These are phyloP conservation scores for Gymnoscelis rufifasciata DNA, from an alignment of 2,888 invertebrate species.

Conservation along the genomic window DNA sequence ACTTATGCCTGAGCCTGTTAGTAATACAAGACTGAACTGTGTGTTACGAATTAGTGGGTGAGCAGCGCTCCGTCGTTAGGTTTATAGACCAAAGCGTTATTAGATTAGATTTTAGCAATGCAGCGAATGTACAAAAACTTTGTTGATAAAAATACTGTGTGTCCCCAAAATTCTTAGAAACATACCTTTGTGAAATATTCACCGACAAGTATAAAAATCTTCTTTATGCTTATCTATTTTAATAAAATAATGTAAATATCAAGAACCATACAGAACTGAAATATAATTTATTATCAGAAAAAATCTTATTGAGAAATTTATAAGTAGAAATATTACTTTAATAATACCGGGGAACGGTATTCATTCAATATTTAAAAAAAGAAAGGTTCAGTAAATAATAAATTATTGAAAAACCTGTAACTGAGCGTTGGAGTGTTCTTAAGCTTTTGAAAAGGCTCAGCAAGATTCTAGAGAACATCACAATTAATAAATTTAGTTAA, in stretches of 20 bases:
- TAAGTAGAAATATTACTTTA: slow-evolving; percentile 8
- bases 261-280: too few species aligned
- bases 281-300: too few species aligned
- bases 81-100: slow-evolving; percentile 4
- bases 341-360: slow-evolving; percentile 16
- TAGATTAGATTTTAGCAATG: slow-evolving; percentile 13
- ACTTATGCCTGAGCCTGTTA: slow-evolving; percentile 21
- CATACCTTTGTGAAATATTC: too few species aligned
- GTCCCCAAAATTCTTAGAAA: too few species aligned
- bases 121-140: too few species aligned
- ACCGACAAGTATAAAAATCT: too few species aligned
- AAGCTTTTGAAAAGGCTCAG: slow-evolving; percentile 37
- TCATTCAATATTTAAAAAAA: slow-evolving; percentile 20
- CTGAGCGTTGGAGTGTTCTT: slow-evolving; percentile 37
- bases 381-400: slow-evolving; percentile 33
- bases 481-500: too few species aligned
- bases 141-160: too few species aligned
- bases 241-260: too few species aligned
- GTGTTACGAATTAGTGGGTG: slow-evolving; percentile 24
- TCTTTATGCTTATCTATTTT: too few species aligned
- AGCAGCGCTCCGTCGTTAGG: slow-evolving; percentile 9
- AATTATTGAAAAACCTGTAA: slow-evolving; percentile 37
- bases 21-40: slow-evolving; percentile 26
- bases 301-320: not conserved
- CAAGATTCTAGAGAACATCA: slow-evolving; percentile 38